Percentiles rank a stretch among this genome's conserved stretches.
Conservation (phyloP, 2,797 vertebrate genomes). For the Trichosurus vulpecula region DNA sequence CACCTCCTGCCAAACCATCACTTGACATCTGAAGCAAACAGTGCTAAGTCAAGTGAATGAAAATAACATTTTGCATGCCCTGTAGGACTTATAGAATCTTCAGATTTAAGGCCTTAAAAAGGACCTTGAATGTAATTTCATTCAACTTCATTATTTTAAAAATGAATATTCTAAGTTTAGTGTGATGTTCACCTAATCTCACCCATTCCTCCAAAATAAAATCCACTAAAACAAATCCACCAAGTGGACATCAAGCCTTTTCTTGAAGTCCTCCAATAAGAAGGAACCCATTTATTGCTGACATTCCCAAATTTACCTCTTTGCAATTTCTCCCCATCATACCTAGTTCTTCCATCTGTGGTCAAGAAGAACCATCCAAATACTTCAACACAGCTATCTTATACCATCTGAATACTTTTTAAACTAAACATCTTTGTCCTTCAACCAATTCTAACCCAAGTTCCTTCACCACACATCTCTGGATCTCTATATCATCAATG, state of each 20-base stretch:
- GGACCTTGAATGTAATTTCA: background rate
- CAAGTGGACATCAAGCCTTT: background rate
- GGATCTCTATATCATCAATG: background rate
- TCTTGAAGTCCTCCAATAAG: background rate
- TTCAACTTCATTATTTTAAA: background rate
- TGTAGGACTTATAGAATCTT: background rate
- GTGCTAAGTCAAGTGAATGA: background rate
- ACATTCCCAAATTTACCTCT: background rate
- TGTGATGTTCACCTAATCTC: background rate
- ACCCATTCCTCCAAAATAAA: background rate
- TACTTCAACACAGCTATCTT: background rate
- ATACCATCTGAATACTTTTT: background rate
- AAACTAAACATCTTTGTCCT: background rate
- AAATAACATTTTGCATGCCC: background rate
- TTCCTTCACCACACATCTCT: background rate
- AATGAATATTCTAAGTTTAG: background rate
- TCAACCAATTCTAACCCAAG: background rate
- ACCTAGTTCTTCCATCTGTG: background rate
- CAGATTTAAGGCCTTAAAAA: background rate
- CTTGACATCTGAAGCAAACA: background rate
- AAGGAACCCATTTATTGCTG: background rate
- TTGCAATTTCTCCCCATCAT: background rate
- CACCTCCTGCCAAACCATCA: background rate
- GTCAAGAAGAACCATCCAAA: background rate
- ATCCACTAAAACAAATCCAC: background rate